Evolutionary conservation across 1,140 invertebrate species (phyloP), one percentile per base, ranked within the genome.

Genomic region (Cydia fagiglandana): DNA sequence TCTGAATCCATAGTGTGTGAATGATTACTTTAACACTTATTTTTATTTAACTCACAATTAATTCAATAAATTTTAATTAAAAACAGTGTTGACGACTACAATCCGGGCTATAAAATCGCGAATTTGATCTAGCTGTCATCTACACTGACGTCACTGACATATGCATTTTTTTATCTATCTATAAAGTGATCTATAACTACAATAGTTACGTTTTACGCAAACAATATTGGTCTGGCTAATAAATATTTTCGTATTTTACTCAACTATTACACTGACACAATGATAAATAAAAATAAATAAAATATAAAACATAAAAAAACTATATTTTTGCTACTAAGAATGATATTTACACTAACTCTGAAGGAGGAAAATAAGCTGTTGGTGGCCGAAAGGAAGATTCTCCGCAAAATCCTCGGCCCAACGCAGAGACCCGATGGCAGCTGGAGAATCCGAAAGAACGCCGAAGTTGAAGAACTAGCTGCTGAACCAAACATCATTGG

Each of bases 1-100:
- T 91, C 91, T 7, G 81, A 75, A 75, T 88, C 86, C 89, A 92
- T 91, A 9, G 6, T 75, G 15, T 5, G n/a, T 30, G 6, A 24
- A 9, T 28, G 41, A 34, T 28, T 30, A 9, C 15, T 75, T 75
- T 75, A 64, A 56, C 73, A 41, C 34, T 64, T 75, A 61, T 34
- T 61, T 38, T 12, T n/a, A 64, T 61, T 30, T 3, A 75, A 64
- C 5, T 28, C 30, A 34, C 15, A 68, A 68, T 64, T 68, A 34
- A n/a, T 34, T 38, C 64, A 34, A 17, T 68, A 34, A 68, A 41
- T 38, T 38, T 70, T 45, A 70, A 61, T 38, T 70, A 70, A 17
- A 41, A n/a, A 7, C 66, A 38, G 66, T 38, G 28, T 70, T 9
- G 30, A 70, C 38, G 30, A 70, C 34, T 38, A 70, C 66, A 38